Percentiles rank a stretch among this genome's conserved stretches.
These are phyloP conservation scores for Chitala chitala DNA, from an alignment of 2,113 vertebrate genomes.

Conservation along the genomic window DNA sequence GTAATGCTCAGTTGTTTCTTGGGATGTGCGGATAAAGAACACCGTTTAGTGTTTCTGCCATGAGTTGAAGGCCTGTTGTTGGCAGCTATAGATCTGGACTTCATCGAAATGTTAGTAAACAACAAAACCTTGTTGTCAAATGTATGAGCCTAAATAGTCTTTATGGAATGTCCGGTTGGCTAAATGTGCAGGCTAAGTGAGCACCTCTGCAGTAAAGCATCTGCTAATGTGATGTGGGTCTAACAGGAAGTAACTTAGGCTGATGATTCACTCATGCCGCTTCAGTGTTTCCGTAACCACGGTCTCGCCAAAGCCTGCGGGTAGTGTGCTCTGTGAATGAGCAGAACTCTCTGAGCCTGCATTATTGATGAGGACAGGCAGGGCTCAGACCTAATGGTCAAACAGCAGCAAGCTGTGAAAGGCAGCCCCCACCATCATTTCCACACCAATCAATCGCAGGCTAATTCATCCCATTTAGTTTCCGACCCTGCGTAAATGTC, in stretches of 20 bases:
- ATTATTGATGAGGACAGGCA: conserved; percentile 40
- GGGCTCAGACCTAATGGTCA: conserved; percentile 21
- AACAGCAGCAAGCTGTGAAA: conserved; percentile 29
- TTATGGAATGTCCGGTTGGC: too few species aligned
- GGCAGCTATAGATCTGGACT: too few species aligned
- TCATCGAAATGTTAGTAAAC: too few species aligned
- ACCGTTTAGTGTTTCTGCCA: too few species aligned
- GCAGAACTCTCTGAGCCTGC: conserved; percentile 23
- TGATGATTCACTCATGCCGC: conserved; percentile 19
- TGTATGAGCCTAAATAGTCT: too few species aligned
- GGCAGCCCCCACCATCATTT: not conserved
- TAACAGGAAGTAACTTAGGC: not conserved
- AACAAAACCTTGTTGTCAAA: too few species aligned
- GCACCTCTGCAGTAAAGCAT: too few species aligned
- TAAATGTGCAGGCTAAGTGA: too few species aligned
- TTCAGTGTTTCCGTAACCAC: not conserved
- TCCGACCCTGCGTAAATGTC: not conserved
- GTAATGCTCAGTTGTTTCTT: too few species aligned
- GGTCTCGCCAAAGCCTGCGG: not conserved
- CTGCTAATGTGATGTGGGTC: too few species aligned
- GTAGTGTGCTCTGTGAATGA: conserved; percentile 8
- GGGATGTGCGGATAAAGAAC: too few species aligned
- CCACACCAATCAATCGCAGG: not conserved
- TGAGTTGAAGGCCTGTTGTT: too few species aligned
- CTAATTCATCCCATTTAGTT: not conserved